These are phyloP conservation scores for Menura novaehollandiae DNA, from an alignment of 2,113 vertebrate genomes.

Conservation along the genomic window DNA sequence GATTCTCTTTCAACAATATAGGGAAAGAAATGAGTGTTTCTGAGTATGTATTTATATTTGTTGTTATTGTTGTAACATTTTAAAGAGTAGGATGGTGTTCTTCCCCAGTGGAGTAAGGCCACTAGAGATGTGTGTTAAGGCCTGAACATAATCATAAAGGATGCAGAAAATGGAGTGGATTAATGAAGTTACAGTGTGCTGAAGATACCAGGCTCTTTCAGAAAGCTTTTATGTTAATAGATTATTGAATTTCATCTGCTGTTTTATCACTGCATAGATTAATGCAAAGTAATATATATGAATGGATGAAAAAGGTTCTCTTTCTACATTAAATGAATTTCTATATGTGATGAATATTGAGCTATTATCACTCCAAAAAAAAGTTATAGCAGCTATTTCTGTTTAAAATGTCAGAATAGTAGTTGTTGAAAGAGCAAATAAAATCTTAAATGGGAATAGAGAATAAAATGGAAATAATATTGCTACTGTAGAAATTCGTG, in stretches of 20 bases:
- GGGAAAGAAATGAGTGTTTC: not conserved
- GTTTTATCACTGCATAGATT: not conserved
- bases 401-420: not conserved
- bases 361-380: not conserved
- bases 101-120: not conserved
- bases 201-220: not conserved
- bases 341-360: not conserved
- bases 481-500: not conserved
- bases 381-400: not conserved
- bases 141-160: not conserved
- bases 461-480: not conserved
- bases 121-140: not conserved
- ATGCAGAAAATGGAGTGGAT: not conserved
- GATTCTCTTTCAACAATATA: not conserved
- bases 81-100: not conserved
- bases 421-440: not conserved
- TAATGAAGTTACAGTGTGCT: not conserved
- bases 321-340: not conserved
- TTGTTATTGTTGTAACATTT: not conserved
- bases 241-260: slow-evolving; percentile 9
- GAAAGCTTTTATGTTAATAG: slow-evolving; percentile 28
- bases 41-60: not conserved
- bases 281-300: not conserved
- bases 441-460: not conserved
- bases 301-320: not conserved